These are phyloP conservation scores for Cyprinodon variegatus DNA, from an alignment of 2,113 vertebrate species.

Conservation along the genomic window DNA sequence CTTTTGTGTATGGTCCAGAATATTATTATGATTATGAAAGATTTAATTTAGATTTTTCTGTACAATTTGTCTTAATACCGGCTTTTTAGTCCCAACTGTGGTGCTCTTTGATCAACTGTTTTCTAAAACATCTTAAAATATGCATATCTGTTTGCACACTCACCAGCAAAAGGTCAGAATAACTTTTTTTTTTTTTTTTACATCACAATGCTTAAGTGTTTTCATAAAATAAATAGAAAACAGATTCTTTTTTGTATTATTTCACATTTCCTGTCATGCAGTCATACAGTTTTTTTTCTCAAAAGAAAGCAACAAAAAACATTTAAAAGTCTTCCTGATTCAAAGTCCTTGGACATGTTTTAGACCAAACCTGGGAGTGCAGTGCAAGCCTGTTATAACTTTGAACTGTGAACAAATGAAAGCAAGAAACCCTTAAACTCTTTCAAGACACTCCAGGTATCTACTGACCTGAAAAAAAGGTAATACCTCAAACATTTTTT, in stretches of 20 bases:
- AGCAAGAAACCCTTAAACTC: slow-evolving; percentile 19
- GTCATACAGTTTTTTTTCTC: background rate
- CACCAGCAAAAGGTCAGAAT: background rate
- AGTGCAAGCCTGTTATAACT: slow-evolving; percentile 33
- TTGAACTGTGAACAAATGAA: slow-evolving; percentile 9
- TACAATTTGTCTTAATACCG: background rate
- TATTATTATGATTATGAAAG: no score
- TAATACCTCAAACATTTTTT: slow-evolving; percentile 18
- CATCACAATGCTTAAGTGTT: background rate
- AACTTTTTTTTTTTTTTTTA: background rate
- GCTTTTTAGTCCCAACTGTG: background rate
- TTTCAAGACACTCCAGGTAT: slow-evolving; percentile 32
- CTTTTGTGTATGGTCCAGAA: background rate
- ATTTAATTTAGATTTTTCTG: no score
- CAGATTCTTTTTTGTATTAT: background rate
- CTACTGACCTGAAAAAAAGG: slow-evolving; percentile 25
- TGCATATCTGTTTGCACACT: background rate
- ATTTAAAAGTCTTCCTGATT: background rate
- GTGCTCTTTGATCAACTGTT: background rate
- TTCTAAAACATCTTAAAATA: background rate
- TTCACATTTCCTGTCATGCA: background rate
- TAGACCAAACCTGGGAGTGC: slow-evolving; percentile 6
- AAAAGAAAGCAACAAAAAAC: background rate
- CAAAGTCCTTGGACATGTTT: slow-evolving; percentile 10
- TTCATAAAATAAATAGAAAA: background rate